phyloP scores from a whole-genome alignment of 1,140 invertebrate species.

The Zaprionus ornatus region DNA sequence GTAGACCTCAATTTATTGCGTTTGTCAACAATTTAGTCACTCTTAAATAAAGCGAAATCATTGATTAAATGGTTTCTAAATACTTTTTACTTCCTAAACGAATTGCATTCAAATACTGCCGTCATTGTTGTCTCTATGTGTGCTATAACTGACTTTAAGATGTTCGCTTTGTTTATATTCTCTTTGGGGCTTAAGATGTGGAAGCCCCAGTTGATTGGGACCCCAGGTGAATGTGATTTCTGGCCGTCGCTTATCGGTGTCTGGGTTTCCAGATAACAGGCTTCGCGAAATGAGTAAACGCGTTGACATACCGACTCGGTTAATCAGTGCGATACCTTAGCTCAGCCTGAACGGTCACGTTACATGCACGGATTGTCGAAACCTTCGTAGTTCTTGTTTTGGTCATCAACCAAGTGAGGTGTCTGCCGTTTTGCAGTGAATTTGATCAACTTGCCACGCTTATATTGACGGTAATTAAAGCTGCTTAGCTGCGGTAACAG shows the following conservation, averaged over 20 bases:
- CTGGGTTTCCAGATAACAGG: conserved; percentile 57
- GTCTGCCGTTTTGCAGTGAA: not conserved
- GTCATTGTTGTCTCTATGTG: not conserved
- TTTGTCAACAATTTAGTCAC: not conserved
- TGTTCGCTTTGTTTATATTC: conserved; percentile 68
- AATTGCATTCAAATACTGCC: not conserved
- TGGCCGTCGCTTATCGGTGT: conserved; percentile 40
- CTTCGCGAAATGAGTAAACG: conserved; percentile 74
- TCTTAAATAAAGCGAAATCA: not conserved
- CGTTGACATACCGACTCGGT: conserved; percentile 61
- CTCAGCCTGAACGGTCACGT: conserved; percentile 15
- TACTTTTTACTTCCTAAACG: not conserved
- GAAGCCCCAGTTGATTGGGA: conserved; percentile 18
- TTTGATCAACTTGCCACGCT: not conserved
- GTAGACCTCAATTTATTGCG: not conserved
- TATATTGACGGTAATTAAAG: conserved; percentile 23
- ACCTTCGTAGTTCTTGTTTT: not conserved
- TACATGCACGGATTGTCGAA: not conserved
- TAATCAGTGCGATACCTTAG: conserved; percentile 62
- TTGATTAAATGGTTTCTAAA: not conserved
- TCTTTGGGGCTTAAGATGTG: conserved; percentile 53
- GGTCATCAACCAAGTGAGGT: not conserved
- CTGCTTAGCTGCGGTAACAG: not conserved
- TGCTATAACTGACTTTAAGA: conserved; percentile 19
- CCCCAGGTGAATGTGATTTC: conserved; percentile 58